Percentiles rank a stretch among this genome's conserved stretches.
phyloP scores from a whole-genome alignment of 2,797 vertebrate genomes.

The Monodelphis domestica region DNA sequence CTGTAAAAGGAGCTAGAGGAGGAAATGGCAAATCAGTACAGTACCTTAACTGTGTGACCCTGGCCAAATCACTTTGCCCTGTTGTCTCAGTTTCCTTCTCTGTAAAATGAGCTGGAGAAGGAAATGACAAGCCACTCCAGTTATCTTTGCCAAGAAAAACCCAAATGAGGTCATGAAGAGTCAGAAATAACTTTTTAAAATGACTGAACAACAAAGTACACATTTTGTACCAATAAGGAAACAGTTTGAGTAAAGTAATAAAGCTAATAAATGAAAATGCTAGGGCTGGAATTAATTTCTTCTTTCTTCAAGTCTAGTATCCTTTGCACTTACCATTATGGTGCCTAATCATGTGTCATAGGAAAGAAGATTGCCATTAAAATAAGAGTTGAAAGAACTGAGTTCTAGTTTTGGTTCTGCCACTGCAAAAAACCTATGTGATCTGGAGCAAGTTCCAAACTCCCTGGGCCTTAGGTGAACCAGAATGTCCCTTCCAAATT shows the following conservation, averaged over 20 bases:
- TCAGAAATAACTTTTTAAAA: neutral
- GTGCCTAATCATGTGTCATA: neutral
- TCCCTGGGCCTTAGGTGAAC: neutral
- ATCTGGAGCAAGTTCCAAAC: neutral
- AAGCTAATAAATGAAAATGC: neutral
- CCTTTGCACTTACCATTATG: neutral
- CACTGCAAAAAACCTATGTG: neutral
- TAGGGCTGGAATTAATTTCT: too few relatives aligned
- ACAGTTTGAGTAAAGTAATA: neutral
- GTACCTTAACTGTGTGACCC: neutral
- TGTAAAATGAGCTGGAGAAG: neutral
- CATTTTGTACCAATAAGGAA: neutral
- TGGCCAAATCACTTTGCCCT: neutral
- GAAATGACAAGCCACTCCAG: neutral
- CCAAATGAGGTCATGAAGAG: neutral
- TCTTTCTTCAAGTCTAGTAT: neutral
- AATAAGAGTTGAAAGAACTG: neutral
- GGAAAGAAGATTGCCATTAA: neutral
- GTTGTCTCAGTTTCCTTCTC: neutral
- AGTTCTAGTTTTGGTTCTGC: too few relatives aligned
- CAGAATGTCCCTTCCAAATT: neutral
- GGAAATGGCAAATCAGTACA: neutral
- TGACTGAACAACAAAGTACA: neutral
- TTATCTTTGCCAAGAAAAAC: neutral
- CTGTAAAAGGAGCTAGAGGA: neutral